A percentile compares a stretch with the other conserved stretches of the same genome.
Evolutionary conservation across 2,888 invertebrate species (phyloP).

Genomic region (Rosalia funebris): DNA sequence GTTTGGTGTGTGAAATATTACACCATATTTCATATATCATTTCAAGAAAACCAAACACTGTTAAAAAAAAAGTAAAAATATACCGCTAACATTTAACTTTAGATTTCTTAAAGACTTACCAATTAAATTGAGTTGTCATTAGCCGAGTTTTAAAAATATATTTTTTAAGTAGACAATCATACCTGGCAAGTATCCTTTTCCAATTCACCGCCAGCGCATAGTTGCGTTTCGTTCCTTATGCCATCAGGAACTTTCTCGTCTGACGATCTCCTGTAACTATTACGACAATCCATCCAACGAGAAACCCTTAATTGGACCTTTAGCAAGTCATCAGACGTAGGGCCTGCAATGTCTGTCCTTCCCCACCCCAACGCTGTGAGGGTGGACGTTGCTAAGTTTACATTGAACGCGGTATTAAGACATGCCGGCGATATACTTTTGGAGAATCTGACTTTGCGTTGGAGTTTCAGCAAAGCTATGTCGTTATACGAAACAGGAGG

Average conservation of each 20-base stretch:
- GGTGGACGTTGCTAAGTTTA: conserved; percentile 3
- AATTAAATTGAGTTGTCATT: too few relatives aligned
- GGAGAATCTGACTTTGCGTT: conserved; percentile 3
- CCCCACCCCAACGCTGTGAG: conserved; percentile 13
- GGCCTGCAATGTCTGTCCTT: conserved; percentile 7
- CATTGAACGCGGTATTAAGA: conserved; percentile 12
- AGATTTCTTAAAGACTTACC: too few relatives aligned
- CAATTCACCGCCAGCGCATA: conserved; percentile 12
- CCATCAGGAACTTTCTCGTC: conserved; percentile 8
- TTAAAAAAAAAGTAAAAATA: too few relatives aligned
- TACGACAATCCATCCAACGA: not conserved
- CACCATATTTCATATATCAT: too few relatives aligned
- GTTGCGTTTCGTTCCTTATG: not conserved
- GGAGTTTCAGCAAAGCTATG: conserved; percentile 17
- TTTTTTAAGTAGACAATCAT: too few relatives aligned
- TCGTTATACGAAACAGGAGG: conserved; percentile 5
- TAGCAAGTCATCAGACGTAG: conserved; percentile 12
- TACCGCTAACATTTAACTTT: too few relatives aligned
- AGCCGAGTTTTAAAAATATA: too few relatives aligned
- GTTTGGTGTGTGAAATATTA: too few relatives aligned
- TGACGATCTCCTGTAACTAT: conserved; percentile 3
- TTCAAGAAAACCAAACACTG: too few relatives aligned
- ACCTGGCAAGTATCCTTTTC: conserved; percentile 17
- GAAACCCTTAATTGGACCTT: not conserved
- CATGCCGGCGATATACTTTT: conserved; percentile 10